phyloP scores from a whole-genome alignment of 2,797 vertebrate species.

The Danio jaintianensis region DNA sequence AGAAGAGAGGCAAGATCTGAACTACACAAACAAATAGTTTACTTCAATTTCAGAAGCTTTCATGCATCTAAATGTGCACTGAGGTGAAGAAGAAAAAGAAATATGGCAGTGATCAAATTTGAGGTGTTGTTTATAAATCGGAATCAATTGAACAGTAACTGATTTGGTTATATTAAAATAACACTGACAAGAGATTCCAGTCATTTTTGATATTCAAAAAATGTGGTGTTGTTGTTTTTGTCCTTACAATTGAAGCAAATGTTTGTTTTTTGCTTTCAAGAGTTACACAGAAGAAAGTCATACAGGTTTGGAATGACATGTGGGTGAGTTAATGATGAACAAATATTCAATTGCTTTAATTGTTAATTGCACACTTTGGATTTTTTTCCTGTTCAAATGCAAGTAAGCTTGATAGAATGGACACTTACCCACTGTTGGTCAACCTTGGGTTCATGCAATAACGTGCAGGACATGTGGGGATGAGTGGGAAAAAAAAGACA shows the following conservation, averaged over 20 bases:
- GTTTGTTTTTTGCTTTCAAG: neutral
- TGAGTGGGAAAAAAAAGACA: slow-evolving; percentile 66
- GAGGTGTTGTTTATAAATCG: neutral
- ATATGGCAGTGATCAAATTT: neutral
- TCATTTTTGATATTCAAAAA: slow-evolving; percentile 9
- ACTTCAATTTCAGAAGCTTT: neutral
- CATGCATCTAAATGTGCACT: neutral
- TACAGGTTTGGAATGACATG: neutral
- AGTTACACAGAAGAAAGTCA: slow-evolving; percentile 1
- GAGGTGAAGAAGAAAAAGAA: neutral
- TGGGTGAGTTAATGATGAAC: slow-evolving; percentile 20
- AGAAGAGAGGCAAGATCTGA: neutral
- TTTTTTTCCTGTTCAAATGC: neutral
- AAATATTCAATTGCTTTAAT: neutral
- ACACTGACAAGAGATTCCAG: neutral
- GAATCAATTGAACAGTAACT: neutral
- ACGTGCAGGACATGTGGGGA: slow-evolving; percentile 76
- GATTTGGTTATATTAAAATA: neutral
- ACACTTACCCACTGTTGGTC: slow-evolving; percentile 95
- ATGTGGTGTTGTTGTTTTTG: neutral
- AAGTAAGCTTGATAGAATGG: slow-evolving; percentile 1
- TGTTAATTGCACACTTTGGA: neutral
- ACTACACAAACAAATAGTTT: neutral
- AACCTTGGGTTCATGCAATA: slow-evolving; percentile 82
- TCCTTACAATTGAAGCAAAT: neutral